These are phyloP conservation scores for Muntiacus muntjak DNA, from an alignment of 2,113 vertebrate genomes.

Conservation along the genomic window DNA sequence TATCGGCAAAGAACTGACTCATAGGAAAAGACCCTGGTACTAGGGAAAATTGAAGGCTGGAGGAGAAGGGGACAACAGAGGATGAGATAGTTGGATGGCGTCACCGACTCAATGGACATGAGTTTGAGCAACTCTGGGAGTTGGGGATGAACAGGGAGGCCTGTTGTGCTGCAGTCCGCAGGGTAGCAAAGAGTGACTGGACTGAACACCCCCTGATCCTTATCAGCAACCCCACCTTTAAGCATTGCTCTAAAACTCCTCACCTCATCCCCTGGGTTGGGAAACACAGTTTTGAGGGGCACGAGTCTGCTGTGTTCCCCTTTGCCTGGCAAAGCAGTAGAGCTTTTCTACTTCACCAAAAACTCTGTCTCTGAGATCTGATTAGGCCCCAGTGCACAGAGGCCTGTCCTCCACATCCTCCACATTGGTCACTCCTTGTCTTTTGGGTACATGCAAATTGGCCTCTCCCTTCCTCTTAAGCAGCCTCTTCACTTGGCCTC, in stretches of 20 bases:
- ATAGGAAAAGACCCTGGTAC: not conserved
- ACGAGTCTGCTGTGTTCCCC: not conserved
- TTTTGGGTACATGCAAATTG: not conserved
- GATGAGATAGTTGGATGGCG: not conserved
- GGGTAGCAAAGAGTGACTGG: not conserved
- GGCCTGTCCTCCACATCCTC: not conserved
- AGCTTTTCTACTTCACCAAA: not conserved
- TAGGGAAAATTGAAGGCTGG: not conserved
- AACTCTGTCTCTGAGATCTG: not conserved
- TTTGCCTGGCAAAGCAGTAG: not conserved
- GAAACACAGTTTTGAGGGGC: not conserved
- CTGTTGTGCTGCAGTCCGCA: rapidly evolving
- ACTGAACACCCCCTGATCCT: not conserved
- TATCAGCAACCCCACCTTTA: not conserved
- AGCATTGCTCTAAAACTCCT: not conserved
- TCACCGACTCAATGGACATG: not conserved
- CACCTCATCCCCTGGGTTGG: not conserved
- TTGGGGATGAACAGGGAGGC: not conserved
- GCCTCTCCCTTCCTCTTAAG: not conserved
- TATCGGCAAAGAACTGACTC: rapidly evolving
- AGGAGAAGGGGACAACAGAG: not conserved
- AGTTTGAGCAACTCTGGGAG: not conserved
- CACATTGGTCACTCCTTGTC: not conserved
- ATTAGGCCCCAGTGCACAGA: not conserved
- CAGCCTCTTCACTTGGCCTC: not conserved